A percentile compares a stretch with the other conserved stretches of the same genome.
Evolutionary conservation across 2,797 vertebrate genomes (phyloP).

Genomic region (Enteromius radiatus): DNA sequence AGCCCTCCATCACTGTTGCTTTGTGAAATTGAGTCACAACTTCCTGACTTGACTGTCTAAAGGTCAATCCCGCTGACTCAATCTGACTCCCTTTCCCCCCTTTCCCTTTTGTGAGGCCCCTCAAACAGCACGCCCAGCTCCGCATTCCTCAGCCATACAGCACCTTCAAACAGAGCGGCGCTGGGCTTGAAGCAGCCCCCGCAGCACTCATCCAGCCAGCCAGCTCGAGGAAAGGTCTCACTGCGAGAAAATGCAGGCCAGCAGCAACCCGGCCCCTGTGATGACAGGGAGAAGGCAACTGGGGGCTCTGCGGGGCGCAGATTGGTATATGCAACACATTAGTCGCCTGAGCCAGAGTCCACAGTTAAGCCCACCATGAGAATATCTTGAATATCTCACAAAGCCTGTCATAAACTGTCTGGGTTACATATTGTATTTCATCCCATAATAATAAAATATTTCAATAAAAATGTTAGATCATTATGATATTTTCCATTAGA

Average conservation of each 20-base stretch:
- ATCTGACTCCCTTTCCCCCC: constrained; percentile 46
- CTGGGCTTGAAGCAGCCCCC: constrained; percentile 53
- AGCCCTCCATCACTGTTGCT: constrained; percentile 62
- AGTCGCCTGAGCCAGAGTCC: constrained; percentile 67
- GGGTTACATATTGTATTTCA: background rate
- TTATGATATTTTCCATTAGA: background rate
- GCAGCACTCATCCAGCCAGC: constrained; percentile 62
- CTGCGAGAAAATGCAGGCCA: constrained; percentile 61
- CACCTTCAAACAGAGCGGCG: constrained; percentile 69
- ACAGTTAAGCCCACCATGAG: constrained; percentile 68
- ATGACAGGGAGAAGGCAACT: constrained; percentile 75
- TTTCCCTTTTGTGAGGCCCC: constrained; percentile 75
- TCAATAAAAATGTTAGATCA: background rate
- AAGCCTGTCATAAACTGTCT: constrained; percentile 4
- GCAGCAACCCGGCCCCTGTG: constrained; percentile 65
- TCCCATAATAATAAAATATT: background rate
- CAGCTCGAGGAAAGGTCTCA: constrained; percentile 63
- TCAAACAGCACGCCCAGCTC: constrained; percentile 69
- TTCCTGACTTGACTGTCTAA: constrained; percentile 75
- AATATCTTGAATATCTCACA: constrained; percentile 26
- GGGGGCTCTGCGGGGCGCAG: constrained; percentile 63
- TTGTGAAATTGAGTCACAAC: constrained; percentile 78
- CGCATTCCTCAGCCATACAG: constrained; percentile 77
- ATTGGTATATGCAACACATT: constrained; percentile 69
- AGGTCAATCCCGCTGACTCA: constrained; percentile 68